Base-by-base conservation (phyloP, 2,888 invertebrate species). In the Chloroclysta siterata region DNA sequence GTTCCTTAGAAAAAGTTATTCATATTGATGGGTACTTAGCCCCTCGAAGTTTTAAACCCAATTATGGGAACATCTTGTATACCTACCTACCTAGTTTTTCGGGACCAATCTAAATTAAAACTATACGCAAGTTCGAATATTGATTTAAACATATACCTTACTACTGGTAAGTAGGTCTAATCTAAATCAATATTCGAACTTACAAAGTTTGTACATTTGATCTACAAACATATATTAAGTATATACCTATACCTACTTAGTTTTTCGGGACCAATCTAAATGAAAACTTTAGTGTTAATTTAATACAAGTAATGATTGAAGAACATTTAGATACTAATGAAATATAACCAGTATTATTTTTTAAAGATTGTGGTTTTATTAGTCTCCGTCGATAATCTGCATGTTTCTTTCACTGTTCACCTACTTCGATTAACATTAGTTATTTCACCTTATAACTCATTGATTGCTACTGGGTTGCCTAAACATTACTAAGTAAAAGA, bases 301-400 rank as follows among this genome's bases (percentile, higher is more conserved):
- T 62, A 56, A 13, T 42, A 39, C 1, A 28, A 51, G 22, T 10
- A 36, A 47, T 41, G n/a, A 53, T 42, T 5, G 52, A 60, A 11
- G 8, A 11, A 11, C 60, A 53, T 47, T 50, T 56, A 52, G 29
- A 48, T 50, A 13, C 2, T 53, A 53, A 57, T 60, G 14, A 65
- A 60, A 57, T 60, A 65, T 29, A 64, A 47, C 13, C 17, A 46
- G 57, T 44, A 53, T 48, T 60, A 17, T 47, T 28, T n/a, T 55
- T 29, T 44, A 28, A 28, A 50, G 10, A 57, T 28, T 28, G 55
- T 56, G 17, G 60, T 65, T 65, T 65, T 53, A 65, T 53, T 65
- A 39, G 11, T 39, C 10, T 11, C 36, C 36, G 11, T 39, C 36
- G 8, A 11, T 39, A 11, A 39, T 11, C 11, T 39, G 11, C 36